Evolutionary conservation across 1,140 invertebrate genomes (phyloP).

Genomic region (Ectropis grisescens): DNA sequence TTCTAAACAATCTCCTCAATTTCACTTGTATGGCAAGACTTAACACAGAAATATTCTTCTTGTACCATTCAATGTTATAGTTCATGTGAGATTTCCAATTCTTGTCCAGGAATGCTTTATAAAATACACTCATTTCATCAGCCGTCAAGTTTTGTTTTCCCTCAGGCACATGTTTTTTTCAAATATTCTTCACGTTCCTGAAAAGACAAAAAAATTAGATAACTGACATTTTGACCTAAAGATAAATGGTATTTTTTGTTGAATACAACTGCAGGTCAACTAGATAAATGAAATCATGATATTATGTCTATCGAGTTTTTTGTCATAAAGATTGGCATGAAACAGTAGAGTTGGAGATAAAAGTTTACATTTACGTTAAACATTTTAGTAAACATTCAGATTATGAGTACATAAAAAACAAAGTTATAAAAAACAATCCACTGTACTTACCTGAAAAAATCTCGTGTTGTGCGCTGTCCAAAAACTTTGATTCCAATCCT

Average conservation of each 20-base stretch:
- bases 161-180: constrained; percentile 64
- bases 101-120: constrained; percentile 84
- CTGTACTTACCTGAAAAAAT: constrained; percentile 72
- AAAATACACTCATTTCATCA: constrained; percentile 90
- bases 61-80: constrained; percentile 84
- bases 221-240: too few species aligned
- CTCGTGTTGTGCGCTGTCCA: constrained; percentile 83
- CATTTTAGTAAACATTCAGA: too few species aligned
- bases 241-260: too few species aligned
- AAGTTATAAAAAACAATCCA: too few species aligned
- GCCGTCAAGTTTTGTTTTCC: constrained; percentile 73
- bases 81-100: constrained; percentile 79
- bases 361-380: too few species aligned
- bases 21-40: constrained; percentile 72
- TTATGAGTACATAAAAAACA: too few species aligned
- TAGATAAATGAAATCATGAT: too few species aligned
- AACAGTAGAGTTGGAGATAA: too few species aligned
- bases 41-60: constrained; percentile 77
- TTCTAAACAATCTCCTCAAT: constrained; percentile 61
- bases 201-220: constrained; percentile 27
- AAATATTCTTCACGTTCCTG: constrained; percentile 78
- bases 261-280: too few species aligned
- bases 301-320: too few species aligned
- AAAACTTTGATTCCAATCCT: constrained; percentile 86
- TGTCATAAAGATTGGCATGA: too few species aligned